Conservation (phyloP, 2,888 invertebrate genomes). For the Operophtera brumata region DNA sequence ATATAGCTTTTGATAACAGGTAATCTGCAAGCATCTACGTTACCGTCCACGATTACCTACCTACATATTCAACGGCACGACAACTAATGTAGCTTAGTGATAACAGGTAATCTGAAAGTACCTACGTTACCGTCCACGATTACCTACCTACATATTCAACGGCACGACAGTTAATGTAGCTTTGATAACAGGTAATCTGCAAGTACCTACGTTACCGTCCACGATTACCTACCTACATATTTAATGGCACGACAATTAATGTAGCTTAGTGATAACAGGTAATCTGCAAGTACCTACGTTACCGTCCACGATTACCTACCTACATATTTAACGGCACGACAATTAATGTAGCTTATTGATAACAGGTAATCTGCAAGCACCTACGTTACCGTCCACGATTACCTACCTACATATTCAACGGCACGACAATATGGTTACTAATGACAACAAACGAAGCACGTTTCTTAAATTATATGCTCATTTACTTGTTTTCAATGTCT, state of each 20-base stretch:
- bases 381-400: slow-evolving; percentile 1
- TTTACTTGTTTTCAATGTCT: slow-evolving; percentile 35
- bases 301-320: no score
- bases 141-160: slow-evolving; percentile 20
- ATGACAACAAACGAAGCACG: slow-evolving; percentile 41
- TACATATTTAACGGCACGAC: slow-evolving; percentile 26
- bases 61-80: no score
- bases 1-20: slow-evolving; percentile 5
- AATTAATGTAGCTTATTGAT: no score
- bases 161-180: no score
- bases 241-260: no score
- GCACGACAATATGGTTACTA: slow-evolving; percentile 28
- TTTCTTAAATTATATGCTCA: slow-evolving; percentile 45
- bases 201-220: not conserved
- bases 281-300: slow-evolving; percentile 3
- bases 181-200: slow-evolving; percentile 9
- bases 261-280: not conserved
- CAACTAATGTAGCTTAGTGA: not conserved
- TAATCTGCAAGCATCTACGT: slow-evolving; percentile 5
- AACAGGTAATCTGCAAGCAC: slow-evolving; percentile 9
- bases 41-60: no score
- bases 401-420: slow-evolving; percentile 19
- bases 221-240: no score
- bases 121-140: no score
- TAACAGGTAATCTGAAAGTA: slow-evolving; percentile 10